Evolutionary conservation across 2,113 vertebrate species (phyloP).

Genomic region (Corythoichthys intestinalis): DNA sequence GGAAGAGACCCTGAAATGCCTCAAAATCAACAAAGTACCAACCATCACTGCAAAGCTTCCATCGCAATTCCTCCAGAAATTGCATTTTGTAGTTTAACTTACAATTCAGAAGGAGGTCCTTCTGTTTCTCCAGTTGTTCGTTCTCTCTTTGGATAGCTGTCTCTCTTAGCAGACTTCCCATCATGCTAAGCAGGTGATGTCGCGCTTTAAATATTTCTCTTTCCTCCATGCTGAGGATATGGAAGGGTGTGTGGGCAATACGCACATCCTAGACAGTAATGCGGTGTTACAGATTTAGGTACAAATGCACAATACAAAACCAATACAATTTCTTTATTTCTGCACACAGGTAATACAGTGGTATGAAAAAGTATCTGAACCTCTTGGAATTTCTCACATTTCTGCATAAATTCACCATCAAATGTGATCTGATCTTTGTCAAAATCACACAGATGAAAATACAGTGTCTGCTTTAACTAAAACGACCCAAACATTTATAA

Average conservation of each 20-base stretch:
- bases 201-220: constrained; percentile 64
- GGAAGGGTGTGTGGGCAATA: constrained; percentile 74
- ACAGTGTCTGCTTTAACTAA: too few species aligned
- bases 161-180: constrained; percentile 67
- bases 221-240: constrained; percentile 60
- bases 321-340: not conserved
- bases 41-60: too few species aligned
- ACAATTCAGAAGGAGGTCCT: not conserved
- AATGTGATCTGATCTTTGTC: too few species aligned
- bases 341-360: not conserved
- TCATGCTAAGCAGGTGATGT: constrained; percentile 63
- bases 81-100: not conserved
- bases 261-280: constrained; percentile 63
- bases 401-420: too few species aligned
- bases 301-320: not conserved
- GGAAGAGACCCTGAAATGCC: too few species aligned
- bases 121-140: constrained; percentile 15
- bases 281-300: not conserved
- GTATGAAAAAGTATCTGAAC: too few species aligned
- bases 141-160: constrained; percentile 44
- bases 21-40: too few species aligned
- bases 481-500: too few species aligned
- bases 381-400: too few species aligned
- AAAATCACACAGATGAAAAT: too few species aligned
- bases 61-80: too few species aligned